phyloP scores from a whole-genome alignment of 2,888 invertebrate genomes.

The Augiades crinisus region DNA sequence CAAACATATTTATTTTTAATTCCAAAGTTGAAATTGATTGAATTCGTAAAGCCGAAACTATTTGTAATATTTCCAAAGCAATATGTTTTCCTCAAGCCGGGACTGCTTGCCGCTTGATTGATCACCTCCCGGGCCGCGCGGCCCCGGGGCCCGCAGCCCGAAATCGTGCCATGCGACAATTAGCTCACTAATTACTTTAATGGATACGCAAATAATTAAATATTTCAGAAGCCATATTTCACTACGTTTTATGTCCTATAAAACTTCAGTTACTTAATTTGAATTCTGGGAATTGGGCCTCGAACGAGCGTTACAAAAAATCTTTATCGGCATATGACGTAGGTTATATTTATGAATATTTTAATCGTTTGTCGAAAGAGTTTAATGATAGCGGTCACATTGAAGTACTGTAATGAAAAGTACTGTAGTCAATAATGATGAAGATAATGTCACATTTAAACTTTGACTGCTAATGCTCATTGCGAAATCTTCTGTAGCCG shows the following conservation, averaged over 20 bases:
- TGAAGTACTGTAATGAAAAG: too few species aligned
- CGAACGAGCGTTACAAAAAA: neutral
- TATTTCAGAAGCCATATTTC: conserved; percentile 24
- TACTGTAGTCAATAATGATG: too few species aligned
- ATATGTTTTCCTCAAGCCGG: neutral
- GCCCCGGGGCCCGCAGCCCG: conserved; percentile 4
- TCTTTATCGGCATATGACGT: too few species aligned
- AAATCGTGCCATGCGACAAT: conserved; percentile 21
- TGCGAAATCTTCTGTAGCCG: too few species aligned
- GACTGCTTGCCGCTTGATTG: conserved; percentile 10
- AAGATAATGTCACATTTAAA: too few species aligned
- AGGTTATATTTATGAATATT: too few species aligned
- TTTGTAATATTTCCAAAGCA: neutral
- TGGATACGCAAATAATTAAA: conserved; percentile 25
- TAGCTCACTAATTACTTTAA: conserved; percentile 20
- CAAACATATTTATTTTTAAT: too few species aligned
- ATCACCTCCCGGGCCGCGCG: conserved; percentile 19
- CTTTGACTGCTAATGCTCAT: too few species aligned
- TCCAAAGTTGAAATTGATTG: too few species aligned
- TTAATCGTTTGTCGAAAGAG: too few species aligned
- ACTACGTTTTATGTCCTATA: conserved; percentile 3
- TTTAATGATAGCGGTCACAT: too few species aligned
- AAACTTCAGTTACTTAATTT: conserved; percentile 4
- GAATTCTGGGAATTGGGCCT: neutral
- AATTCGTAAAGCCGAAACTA: too few species aligned